phyloP scores from a whole-genome alignment of 2,888 invertebrate genomes.

The Mimachlamys varia region DNA sequence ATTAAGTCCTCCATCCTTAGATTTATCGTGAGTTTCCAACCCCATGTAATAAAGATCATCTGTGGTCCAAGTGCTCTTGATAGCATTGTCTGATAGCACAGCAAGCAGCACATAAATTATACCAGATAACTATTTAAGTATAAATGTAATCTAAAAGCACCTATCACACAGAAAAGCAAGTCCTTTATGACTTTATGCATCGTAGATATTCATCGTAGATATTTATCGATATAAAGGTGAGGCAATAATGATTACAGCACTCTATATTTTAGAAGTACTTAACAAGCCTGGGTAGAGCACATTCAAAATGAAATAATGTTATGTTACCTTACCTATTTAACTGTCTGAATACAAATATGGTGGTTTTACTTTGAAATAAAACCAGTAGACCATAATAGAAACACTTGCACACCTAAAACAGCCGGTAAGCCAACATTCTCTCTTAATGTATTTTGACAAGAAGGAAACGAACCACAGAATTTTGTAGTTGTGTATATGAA shows the following conservation, averaged over 20 bases:
- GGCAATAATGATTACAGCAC: background rate
- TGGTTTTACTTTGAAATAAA: background rate
- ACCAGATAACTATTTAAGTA: background rate
- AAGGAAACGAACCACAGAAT: background rate
- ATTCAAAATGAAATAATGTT: background rate
- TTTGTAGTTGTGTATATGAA: background rate
- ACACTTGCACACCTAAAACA: conserved; percentile 21
- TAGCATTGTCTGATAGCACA: background rate
- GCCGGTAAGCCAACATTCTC: background rate
- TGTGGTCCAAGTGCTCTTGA: background rate
- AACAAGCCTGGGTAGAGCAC: background rate
- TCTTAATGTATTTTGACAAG: background rate
- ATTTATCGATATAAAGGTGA: background rate
- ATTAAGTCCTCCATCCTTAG: too few relatives aligned
- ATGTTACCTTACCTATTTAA: background rate
- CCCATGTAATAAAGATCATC: background rate
- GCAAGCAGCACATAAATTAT: background rate
- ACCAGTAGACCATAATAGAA: background rate
- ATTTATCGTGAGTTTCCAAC: background rate
- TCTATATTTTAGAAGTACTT: background rate
- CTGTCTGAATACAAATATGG: background rate
- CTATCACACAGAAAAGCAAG: background rate
- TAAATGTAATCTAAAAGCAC: background rate
- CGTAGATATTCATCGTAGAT: background rate
- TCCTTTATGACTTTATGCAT: background rate